These are phyloP conservation scores for Globodera ellingtonae DNA, from an alignment of 1,140 invertebrate species.

Conservation along the genomic window DNA sequence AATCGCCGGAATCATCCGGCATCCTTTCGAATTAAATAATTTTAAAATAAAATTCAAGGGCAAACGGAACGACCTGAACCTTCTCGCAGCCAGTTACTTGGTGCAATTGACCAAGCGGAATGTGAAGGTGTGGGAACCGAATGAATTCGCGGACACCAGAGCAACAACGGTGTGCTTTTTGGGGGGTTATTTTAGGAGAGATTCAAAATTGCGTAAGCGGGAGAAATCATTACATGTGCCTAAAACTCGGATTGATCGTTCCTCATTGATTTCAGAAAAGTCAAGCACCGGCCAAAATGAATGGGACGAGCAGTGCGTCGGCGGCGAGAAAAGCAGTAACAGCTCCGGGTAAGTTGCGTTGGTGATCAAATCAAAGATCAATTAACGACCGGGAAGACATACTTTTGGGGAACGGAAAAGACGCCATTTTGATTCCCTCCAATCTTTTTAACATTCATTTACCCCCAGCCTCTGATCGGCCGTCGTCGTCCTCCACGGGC, in stretches of 20 bases:
- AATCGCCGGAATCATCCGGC: not conserved
- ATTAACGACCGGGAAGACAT: too few relatives aligned
- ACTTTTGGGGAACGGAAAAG: not conserved
- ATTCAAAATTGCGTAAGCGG: too few relatives aligned
- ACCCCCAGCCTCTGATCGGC: not conserved
- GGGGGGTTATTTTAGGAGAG: not conserved
- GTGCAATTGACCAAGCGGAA: constrained; percentile 38
- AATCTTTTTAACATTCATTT: not conserved
- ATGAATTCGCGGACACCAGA: constrained; percentile 32
- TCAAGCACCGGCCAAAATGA: not conserved
- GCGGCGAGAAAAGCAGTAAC: constrained; percentile 3
- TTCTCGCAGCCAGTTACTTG: constrained; percentile 41
- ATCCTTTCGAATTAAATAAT: not conserved
- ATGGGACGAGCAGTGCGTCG: not conserved
- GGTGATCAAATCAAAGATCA: too few relatives aligned
- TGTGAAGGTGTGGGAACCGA: constrained; percentile 27
- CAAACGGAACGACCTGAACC: constrained; percentile 39
- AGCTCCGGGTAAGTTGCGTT: constrained; percentile 10
- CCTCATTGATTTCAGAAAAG: not conserved
- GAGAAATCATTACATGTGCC: not conserved
- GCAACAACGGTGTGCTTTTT: constrained; percentile 5
- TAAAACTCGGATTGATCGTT: too few relatives aligned
- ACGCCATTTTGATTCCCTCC: not conserved
- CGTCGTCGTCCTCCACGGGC: constrained; percentile 1
- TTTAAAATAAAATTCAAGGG: not conserved